Evolutionary conservation across 2,888 invertebrate genomes (phyloP).

Genomic region (Lasioglossum marginatum): DNA sequence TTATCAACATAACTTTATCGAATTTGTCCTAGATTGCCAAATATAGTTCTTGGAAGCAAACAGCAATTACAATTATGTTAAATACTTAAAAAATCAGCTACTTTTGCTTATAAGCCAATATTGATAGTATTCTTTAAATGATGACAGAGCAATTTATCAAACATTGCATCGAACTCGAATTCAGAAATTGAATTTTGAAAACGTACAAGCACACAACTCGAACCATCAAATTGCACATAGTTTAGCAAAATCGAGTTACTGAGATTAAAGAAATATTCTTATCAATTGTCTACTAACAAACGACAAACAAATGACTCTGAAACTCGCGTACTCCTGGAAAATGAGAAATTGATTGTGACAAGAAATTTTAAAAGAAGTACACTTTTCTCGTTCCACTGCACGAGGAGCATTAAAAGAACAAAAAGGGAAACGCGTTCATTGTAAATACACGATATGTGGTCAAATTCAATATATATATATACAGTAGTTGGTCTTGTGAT

Average conservation of each 20-base stretch:
- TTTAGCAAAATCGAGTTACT: neutral
- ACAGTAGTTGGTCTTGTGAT: constrained; percentile 49
- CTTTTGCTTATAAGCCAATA: neutral
- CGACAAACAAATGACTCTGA: neutral
- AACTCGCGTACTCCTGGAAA: neutral
- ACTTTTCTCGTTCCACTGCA: neutral
- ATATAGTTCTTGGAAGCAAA: neutral
- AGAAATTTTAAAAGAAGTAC: neutral
- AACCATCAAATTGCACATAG: neutral
- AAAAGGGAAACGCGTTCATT: neutral
- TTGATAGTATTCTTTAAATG: neutral
- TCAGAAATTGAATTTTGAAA: neutral
- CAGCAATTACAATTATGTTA: neutral
- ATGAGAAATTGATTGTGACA: neutral
- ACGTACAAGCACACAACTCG: neutral
- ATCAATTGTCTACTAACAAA: neutral
- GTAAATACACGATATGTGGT: neutral
- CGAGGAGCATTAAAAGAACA: neutral
- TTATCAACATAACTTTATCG: too few species aligned
- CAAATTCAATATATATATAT: neutral
- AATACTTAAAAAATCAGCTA: neutral
- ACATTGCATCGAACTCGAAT: neutral
- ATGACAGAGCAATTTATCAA: neutral
- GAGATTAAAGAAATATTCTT: neutral
- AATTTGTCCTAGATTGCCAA: neutral